Evolutionary conservation across 2,888 invertebrate genomes (phyloP), one percentile per base, ranked within the genome.

Genomic region (Cryptocephalus primarius): DNA sequence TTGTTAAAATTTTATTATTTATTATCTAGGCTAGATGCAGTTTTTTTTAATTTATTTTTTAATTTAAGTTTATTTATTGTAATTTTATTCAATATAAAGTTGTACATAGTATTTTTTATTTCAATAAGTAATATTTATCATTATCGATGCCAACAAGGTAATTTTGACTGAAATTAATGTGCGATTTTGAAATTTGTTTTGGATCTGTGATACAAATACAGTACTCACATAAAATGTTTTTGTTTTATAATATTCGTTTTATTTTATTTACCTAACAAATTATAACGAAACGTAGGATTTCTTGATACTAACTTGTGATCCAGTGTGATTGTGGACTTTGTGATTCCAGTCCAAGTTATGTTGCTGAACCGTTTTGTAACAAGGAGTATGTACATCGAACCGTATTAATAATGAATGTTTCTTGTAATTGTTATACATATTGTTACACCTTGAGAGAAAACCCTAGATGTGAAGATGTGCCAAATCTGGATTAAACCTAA

Each of bases 181-280:
- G 47, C 48, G 49, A 49, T 48, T 53, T 51, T 47, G 40, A 48
- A 47, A 54, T 46, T 47, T 53, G n/a, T 22, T 50, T 51, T 55
- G 48, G 49, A 52, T 51, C 55, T 55, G 55, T 55, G 55, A 55
- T 55, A 55, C 50, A 49, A 49, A 48, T 52, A 46, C 49, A 55
- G 52, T 53, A 55, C 51, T 55, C 51, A 51, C 52, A 52, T 52
- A 48, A 51, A 55, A 50, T 49, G 49, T 50, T 48, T 50, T 55
- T 52, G 50, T 55, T 51, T 49, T 47, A 38, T 34, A 36, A 32
- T 32, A 3, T 32, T 42, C 48, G 43, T 51, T 53, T 53, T 9
- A 50, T 47, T 47, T 51, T 34, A 32, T 11, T 22, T 22, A 22
- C 22, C 22, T 22, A n/a, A n/a, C n/a, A n/a, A n/a, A n/a, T n/a